Conservation (phyloP, 2,888 invertebrate genomes). For the Lepidocyrtoides sp. region DNA sequence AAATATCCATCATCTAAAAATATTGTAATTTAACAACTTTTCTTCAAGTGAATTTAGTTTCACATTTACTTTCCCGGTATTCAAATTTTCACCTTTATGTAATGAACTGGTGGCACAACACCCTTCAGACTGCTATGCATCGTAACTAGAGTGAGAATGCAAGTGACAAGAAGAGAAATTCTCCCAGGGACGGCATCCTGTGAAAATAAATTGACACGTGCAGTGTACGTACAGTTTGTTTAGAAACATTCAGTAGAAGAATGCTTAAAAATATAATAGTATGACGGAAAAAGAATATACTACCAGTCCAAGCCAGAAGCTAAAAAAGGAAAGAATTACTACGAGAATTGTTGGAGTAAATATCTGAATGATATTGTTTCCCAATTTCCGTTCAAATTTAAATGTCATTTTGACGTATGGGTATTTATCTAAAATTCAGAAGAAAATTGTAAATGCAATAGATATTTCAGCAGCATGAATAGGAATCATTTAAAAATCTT, state of each 20-base stretch:
- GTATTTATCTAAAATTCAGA: slow-evolving; percentile 87
- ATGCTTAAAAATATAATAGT: too few relatives aligned
- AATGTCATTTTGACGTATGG: slow-evolving; percentile 93
- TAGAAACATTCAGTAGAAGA: too few relatives aligned
- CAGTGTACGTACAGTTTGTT: not conserved
- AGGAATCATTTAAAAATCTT: not conserved
- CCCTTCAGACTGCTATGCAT: slow-evolving; percentile 94
- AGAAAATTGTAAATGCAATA: not conserved
- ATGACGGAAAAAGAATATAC: too few relatives aligned
- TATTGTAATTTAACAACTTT: not conserved
- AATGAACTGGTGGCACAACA: slow-evolving; percentile 95
- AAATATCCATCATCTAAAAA: slow-evolving; percentile 86
- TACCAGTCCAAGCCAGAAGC: slow-evolving; percentile 93
- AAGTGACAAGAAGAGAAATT: slow-evolving; percentile 93
- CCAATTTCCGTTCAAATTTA: slow-evolving; percentile 94
- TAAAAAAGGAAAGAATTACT: slow-evolving; percentile 95
- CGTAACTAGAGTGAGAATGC: slow-evolving; percentile 94
- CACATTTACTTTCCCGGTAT: not conserved
- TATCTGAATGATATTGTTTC: slow-evolving; percentile 94
- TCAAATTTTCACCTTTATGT: slow-evolving; percentile 92
- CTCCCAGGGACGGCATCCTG: slow-evolving; percentile 93
- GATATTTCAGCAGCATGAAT: not conserved
- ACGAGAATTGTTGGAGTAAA: slow-evolving; percentile 94
- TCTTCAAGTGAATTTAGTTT: not conserved
- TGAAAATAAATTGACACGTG: not conserved